A percentile compares a stretch with the other conserved stretches of the same genome.
Conservation (phyloP, 1,140 invertebrate genomes). For the Brachionus rotundiformis region DNA sequence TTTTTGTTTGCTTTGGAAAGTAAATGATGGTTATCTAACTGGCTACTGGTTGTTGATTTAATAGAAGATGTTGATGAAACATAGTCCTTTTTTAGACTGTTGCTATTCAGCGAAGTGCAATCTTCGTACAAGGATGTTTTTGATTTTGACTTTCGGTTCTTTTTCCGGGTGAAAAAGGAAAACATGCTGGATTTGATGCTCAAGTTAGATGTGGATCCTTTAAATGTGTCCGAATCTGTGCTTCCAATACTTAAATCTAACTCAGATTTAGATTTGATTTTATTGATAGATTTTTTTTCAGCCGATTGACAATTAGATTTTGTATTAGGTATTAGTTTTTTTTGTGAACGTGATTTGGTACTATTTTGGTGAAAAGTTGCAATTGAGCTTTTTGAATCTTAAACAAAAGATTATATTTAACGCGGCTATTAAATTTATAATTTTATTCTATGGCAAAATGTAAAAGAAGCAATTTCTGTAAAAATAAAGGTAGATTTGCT, state of each 20-base stretch:
- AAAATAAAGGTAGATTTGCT: slow-evolving; percentile 9
- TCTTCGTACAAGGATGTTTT: not conserved
- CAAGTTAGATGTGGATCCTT: slow-evolving; percentile 13
- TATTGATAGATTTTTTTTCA: slow-evolving; percentile 3
- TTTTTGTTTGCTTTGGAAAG: not conserved
- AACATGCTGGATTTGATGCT: slow-evolving; percentile 37
- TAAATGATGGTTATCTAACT: slow-evolving; percentile 16
- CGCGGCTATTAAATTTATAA: too few relatives aligned
- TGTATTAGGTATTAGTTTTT: slow-evolving; percentile 30
- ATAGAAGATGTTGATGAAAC: not conserved
- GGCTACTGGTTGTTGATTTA: slow-evolving; percentile 3
- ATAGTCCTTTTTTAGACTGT: not conserved
- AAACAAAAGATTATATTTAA: not conserved
- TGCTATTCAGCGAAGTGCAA: not conserved
- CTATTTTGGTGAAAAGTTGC: slow-evolving; percentile 30
- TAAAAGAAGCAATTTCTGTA: not conserved
- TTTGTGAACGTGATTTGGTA: slow-evolving; percentile 23
- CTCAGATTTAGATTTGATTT: slow-evolving; percentile 41
- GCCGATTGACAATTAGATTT: not conserved
- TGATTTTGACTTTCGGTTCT: slow-evolving; percentile 26
- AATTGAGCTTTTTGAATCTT: slow-evolving; percentile 39
- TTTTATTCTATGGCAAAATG: too few relatives aligned
- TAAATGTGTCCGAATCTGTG: not conserved
- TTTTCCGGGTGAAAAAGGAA: slow-evolving; percentile 34
- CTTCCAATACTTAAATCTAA: slow-evolving; percentile 23